phyloP scores from a whole-genome alignment of 2,888 invertebrate genomes.

The Tenodera sinensis region DNA sequence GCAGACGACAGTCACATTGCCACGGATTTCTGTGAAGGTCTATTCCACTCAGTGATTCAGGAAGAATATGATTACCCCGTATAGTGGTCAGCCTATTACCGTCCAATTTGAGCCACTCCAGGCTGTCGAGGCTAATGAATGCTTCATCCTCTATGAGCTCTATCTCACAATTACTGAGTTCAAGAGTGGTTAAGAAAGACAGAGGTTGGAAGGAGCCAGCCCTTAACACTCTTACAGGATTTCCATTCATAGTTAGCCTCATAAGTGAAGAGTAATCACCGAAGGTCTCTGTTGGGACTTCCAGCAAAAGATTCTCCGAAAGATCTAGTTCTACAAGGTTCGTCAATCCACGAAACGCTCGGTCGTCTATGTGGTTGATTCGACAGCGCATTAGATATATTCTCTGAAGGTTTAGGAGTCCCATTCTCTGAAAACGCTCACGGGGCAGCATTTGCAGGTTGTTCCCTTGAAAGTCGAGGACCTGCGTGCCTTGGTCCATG shows the following conservation, averaged over 20 bases:
- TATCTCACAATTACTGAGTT: constrained; percentile 77
- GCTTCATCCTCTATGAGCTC: constrained; percentile 73
- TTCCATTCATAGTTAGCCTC: constrained; percentile 75
- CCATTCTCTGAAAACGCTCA: constrained; percentile 74
- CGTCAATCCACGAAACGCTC: constrained; percentile 77
- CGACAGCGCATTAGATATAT: constrained; percentile 77
- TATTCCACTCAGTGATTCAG: constrained; percentile 73
- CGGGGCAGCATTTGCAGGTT: constrained; percentile 72
- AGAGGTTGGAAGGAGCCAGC: constrained; percentile 71
- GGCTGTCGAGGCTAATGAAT: constrained; percentile 73
- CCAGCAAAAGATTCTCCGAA: constrained; percentile 72
- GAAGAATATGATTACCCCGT: constrained; percentile 65
- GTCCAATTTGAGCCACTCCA: constrained; percentile 81
- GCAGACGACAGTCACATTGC: constrained; percentile 81
- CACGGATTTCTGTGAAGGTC: constrained; percentile 83
- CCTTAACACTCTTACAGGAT: constrained; percentile 72
- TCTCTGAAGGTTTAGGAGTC: constrained; percentile 80
- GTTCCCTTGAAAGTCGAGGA: constrained; percentile 80
- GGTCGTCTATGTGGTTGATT: constrained; percentile 71
- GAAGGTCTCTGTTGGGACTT: constrained; percentile 76
- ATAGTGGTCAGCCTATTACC: constrained; percentile 75
- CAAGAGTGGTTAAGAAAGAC: constrained; percentile 72
- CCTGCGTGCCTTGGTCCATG: constrained; percentile 81
- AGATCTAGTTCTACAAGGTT: constrained; percentile 87
- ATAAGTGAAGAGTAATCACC: constrained; percentile 75